Percentiles rank a stretch among this genome's conserved stretches.
Conservation (phyloP, 2,113 vertebrate genomes). For the Amazona guildingii region DNA sequence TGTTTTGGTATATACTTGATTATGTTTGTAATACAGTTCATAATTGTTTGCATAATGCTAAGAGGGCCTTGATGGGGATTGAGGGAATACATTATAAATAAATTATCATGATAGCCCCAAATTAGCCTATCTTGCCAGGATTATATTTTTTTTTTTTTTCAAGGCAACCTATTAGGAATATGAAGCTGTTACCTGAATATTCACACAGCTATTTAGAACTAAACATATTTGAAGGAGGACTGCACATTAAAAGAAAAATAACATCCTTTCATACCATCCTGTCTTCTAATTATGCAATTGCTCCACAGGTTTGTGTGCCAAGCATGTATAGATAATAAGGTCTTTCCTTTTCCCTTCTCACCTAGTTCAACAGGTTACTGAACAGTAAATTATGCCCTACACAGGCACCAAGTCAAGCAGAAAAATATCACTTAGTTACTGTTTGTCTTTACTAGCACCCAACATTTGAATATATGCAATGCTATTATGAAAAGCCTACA, state of each 20-base stretch:
- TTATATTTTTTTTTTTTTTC: not conserved
- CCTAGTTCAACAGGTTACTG: conserved; percentile 39
- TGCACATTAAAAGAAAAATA: not conserved
- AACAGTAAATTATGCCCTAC: conserved; percentile 2
- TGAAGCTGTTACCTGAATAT: not conserved
- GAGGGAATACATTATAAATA: conserved; percentile 1
- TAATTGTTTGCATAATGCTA: not conserved
- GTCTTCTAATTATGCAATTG: not conserved
- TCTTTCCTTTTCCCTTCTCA: not conserved
- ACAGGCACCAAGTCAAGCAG: conserved; percentile 14
- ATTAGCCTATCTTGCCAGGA: not conserved
- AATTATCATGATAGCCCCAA: not conserved
- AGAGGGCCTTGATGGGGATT: not conserved
- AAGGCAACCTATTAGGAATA: not conserved
- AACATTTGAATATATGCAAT: not conserved
- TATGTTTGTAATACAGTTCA: not conserved
- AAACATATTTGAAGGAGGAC: not conserved
- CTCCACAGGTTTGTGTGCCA: not conserved
- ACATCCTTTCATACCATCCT: not conserved
- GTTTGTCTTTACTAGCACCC: conserved; percentile 17
- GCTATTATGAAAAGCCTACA: not conserved
- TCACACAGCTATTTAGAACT: not conserved
- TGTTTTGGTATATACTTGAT: not conserved
- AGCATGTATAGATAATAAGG: not conserved
- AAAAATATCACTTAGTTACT: conserved; percentile 33